Conservation (phyloP, 2,888 invertebrate species). For the Caenorhabditis becei region DNA sequence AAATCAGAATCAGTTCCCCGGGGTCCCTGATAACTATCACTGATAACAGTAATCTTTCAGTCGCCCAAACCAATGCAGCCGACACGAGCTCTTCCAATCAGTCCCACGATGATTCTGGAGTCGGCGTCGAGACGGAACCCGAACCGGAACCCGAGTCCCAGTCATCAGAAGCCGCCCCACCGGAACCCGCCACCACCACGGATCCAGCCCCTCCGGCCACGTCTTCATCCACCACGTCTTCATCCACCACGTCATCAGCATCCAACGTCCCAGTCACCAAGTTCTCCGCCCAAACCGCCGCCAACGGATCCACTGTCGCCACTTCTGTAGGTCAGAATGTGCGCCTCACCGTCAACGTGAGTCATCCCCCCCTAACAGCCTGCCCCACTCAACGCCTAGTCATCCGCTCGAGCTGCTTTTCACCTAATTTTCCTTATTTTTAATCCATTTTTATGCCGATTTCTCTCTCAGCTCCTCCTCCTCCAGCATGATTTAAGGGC, state of each 20-base stretch:
- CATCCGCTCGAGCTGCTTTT: too few species aligned
- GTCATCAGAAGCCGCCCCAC: too few species aligned
- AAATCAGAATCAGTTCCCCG: too few species aligned
- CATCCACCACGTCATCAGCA: background rate
- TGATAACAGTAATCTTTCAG: too few species aligned
- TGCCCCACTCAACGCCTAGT: too few species aligned
- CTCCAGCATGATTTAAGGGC: background rate
- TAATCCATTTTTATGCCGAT: background rate
- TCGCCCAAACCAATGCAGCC: background rate
- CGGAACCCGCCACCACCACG: too few species aligned
- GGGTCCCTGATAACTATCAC: too few species aligned
- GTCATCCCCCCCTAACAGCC: too few species aligned
- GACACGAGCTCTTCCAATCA: background rate
- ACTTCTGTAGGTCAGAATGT: conserved; percentile 54
- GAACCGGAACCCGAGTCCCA: background rate
- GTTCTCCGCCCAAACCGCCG: conserved; percentile 40
- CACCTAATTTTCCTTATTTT: background rate
- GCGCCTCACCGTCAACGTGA: conserved; percentile 59
- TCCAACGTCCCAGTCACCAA: conserved; percentile 42
- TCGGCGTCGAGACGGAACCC: background rate
- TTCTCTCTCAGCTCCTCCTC: background rate
- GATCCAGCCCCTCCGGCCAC: background rate
- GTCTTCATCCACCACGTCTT: background rate
- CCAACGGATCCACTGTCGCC: conserved; percentile 50
- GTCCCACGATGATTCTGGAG: background rate